Evolutionary conservation across 2,113 vertebrate genomes (phyloP).

Genomic region (Cheilinus undulatus): DNA sequence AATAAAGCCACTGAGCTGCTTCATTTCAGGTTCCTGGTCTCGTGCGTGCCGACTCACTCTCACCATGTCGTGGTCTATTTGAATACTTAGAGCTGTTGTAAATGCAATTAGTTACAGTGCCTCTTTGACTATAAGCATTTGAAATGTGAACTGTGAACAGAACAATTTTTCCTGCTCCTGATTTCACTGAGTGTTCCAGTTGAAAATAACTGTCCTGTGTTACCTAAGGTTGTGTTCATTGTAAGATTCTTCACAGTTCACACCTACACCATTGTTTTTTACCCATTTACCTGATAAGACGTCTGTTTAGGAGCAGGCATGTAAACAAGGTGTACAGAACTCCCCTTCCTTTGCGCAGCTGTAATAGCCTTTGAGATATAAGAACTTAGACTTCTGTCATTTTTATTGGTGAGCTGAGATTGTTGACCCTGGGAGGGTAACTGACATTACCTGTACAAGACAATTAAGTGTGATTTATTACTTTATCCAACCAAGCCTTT

Average conservation of each 20-base stretch:
- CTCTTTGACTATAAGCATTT: not conserved
- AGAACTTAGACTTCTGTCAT: constrained; percentile 26
- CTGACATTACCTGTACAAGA: too few relatives aligned
- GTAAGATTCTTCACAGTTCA: not conserved
- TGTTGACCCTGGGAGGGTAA: not conserved
- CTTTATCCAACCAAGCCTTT: too few relatives aligned
- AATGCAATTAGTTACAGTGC: not conserved
- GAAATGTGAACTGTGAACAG: not conserved
- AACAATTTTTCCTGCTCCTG: not conserved
- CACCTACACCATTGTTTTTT: not conserved
- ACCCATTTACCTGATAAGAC: not conserved
- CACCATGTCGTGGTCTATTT: not conserved
- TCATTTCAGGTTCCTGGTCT: not conserved
- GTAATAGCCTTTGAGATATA: not conserved
- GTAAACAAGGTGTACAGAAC: not conserved
- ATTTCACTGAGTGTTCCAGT: not conserved
- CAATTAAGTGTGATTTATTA: too few relatives aligned
- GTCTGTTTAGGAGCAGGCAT: not conserved
- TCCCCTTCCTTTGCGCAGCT: too few relatives aligned
- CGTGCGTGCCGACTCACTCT: not conserved
- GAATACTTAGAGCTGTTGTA: not conserved
- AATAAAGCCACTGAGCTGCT: not conserved
- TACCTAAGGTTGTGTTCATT: not conserved
- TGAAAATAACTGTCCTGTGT: not conserved
- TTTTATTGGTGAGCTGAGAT: constrained; percentile 4